Evolutionary conservation across 2,888 invertebrate genomes (phyloP), one percentile per base, ranked within the genome.

Genomic region (Cordylochernes scorpioides): DNA sequence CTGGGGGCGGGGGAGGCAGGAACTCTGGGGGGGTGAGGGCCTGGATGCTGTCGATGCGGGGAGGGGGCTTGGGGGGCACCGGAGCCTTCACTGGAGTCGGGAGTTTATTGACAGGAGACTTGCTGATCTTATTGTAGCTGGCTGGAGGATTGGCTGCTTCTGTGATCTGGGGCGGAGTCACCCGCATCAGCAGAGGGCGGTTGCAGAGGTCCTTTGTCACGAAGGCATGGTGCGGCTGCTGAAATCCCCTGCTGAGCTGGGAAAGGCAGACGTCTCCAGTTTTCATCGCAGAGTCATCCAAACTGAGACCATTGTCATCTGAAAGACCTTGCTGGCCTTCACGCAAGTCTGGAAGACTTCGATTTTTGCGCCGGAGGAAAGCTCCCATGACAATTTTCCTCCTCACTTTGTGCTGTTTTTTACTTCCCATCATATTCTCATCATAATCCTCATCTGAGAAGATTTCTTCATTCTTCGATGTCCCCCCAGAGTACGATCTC

Each of bases 351-450:
- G 82, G 82, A 75, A 82, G 75, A 31, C 78, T 78, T 40, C 80
- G 61, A 48, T 82, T 82, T 50, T 82, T 82, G 17, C 80, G 60
- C 35, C 73, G 64, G 29, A 82, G 78, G 29, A 82, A 55, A 2
- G 80, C 80, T 9, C 80, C 80, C 78, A 82, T 80, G 5, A 82
- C 49, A n/a, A n/a, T n/a, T 51, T 80, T 80, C 45, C 80, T 60
- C 16, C 80, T 59, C 25, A 82, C 75, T 55, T 80, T 80, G 47
- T 82, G 82, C 48, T 80, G 80, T 42, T 82, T 82, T 48, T 80
- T 80, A 28, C 33, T 34, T 32, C 13, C 17, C 29, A 15, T 17
- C 29, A 8, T 32, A 14, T 12, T 32, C 32, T 6, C 6, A 8
- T 27, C 27, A n/a, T 4, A 12, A 3, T 4, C 14, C 4, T 7